phyloP scores from a whole-genome alignment of 2,888 invertebrate genomes.

The Polydrusus tereticollis region DNA sequence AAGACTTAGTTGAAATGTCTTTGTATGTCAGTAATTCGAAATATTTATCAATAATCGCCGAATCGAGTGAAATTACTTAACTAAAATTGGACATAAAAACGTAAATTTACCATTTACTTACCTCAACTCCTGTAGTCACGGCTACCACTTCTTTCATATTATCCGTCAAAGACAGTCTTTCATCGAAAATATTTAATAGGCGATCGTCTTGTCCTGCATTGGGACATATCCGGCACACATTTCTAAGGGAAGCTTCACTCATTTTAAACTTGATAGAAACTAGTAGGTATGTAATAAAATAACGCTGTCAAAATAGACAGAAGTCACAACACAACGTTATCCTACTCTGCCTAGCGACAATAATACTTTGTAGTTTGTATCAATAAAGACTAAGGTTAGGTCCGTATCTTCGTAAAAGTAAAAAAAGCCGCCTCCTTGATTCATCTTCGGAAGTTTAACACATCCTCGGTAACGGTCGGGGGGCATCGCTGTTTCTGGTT shows the following conservation, averaged over 20 bases:
- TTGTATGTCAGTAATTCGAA: too few relatives aligned
- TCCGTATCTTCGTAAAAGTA: too few relatives aligned
- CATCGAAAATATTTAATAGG: slow-evolving; percentile 52
- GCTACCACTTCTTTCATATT: slow-evolving; percentile 53
- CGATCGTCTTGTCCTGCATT: slow-evolving; percentile 10
- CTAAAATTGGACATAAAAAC: too few relatives aligned
- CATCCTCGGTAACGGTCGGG: not conserved
- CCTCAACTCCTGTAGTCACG: slow-evolving; percentile 55
- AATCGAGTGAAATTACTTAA: too few relatives aligned
- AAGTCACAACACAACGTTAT: not conserved
- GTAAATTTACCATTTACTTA: slow-evolving; percentile 26
- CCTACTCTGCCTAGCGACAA: not conserved
- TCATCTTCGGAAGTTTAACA: not conserved
- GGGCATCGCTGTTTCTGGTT: not conserved
- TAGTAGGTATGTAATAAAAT: not conserved
- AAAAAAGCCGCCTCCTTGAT: not conserved
- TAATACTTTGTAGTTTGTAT: too few relatives aligned
- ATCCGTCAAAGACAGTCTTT: slow-evolving; percentile 21
- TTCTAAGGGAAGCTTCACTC: slow-evolving; percentile 17
- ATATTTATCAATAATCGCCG: too few relatives aligned
- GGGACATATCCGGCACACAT: slow-evolving; percentile 51
- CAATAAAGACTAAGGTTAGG: too few relatives aligned
- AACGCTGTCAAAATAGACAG: too few relatives aligned
- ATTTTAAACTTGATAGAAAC: slow-evolving; percentile 19
- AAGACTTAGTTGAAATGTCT: too few relatives aligned